Evolutionary conservation across 2,113 vertebrate genomes (phyloP), one percentile per base, ranked within the genome.

Genomic region (Takifugu bimaculatus): DNA sequence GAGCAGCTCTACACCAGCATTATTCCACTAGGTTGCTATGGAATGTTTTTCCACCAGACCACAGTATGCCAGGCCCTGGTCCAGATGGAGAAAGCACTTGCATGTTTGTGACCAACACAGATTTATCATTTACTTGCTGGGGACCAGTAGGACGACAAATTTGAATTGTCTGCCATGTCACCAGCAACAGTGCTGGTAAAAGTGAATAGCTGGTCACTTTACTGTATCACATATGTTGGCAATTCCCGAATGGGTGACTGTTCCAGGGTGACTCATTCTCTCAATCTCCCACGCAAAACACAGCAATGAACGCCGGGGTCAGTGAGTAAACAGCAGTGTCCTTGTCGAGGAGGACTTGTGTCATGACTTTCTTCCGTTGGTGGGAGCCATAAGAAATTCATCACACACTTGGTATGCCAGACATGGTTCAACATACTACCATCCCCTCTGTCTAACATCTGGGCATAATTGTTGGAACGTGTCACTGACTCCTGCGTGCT

Each of bases 321-420:
- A 15, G n/a, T 60, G 62, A 68, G 52, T 65, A 50, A 6, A 43
- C 20, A n/a, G 28, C 9, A 32, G 14, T 35, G 28, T 35, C 28
- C 39, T 25, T 53, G 68, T 62, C n/a, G 29, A 5, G 50, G 4
- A 58, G 49, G 32, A 44, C 43, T 20, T 63, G 26, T 26, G 56
- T 57, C 44, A 57, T 32, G 55, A 79, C 32, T 57, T 60, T n/a
- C 59, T 65, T 44, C 54, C 13, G 1, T 50, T 58, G 56, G 57
- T 68, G 61, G 55, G 50, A 57, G 47, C 13, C 61, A 44, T 52
- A 58, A 65, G 59, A 49, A 28, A 59, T 39, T 55, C 28, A 56
- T 77, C 63, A 77, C 65, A 52, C 43, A 32, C 50, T 63, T 71
- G 60, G 74, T 72, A 76, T 78, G 60, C 57, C 47, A 43, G 65